phyloP scores from a whole-genome alignment of 2,113 vertebrate species.

The Phoenicopterus ruber region DNA sequence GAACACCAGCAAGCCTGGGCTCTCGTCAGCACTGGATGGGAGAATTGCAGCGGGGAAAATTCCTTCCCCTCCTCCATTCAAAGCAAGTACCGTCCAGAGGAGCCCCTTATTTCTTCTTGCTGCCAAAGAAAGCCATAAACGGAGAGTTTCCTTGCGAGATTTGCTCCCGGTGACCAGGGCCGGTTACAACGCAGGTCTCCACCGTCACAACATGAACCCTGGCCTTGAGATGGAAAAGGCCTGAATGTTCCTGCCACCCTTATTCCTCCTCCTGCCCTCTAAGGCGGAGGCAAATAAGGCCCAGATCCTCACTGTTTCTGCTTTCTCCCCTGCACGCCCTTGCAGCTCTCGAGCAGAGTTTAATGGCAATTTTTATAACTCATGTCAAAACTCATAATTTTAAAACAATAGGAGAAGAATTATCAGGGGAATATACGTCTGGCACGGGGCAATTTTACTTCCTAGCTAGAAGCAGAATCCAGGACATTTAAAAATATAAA shows the following conservation, averaged over 20 bases:
- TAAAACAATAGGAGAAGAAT: neutral
- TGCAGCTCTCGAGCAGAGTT: neutral
- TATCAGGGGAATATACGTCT: neutral
- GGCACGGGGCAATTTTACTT: neutral
- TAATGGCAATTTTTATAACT: neutral
- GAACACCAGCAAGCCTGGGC: neutral
- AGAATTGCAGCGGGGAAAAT: neutral
- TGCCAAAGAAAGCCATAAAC: neutral
- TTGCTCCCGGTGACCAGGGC: neutral
- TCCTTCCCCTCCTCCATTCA: neutral
- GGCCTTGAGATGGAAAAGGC: neutral
- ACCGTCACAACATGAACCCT: accelerated
- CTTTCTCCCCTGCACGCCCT: neutral
- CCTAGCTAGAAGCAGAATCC: neutral
- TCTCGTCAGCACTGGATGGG: neutral
- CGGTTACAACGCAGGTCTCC: neutral
- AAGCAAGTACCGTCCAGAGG: neutral
- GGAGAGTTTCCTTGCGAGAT: neutral
- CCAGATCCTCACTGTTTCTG: neutral
- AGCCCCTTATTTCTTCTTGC: neutral
- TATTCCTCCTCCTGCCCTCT: neutral
- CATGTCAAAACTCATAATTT: conserved; percentile 33
- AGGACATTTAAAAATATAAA: conserved; percentile 26
- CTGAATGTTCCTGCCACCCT: neutral
- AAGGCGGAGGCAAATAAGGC: neutral